These are phyloP conservation scores for Anarrhichthys ocellatus DNA, from an alignment of 2,113 vertebrate genomes.

Conservation along the genomic window DNA sequence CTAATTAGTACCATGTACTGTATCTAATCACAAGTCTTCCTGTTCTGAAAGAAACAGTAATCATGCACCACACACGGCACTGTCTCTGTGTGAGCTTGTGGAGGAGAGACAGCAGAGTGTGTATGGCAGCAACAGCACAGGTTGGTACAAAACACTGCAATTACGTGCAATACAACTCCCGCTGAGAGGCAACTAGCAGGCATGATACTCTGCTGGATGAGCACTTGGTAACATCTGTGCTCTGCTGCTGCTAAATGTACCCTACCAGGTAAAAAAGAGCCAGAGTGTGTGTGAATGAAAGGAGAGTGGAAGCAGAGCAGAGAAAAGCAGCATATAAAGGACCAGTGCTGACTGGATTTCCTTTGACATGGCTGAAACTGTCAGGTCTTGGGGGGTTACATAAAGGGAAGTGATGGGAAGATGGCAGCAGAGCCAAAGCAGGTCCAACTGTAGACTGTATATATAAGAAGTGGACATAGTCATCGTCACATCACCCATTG, in stretches of 20 bases:
- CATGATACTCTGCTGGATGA: neutral
- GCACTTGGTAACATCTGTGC: conserved; percentile 9
- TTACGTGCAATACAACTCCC: neutral
- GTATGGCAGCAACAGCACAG: neutral
- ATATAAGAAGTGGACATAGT: too few relatives aligned
- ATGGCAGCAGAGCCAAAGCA: conserved; percentile 33
- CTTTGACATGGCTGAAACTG: conserved; percentile 43
- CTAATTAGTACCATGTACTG: neutral
- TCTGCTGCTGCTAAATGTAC: neutral
- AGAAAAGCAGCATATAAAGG: conserved; percentile 34
- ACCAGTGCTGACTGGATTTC: conserved; percentile 16
- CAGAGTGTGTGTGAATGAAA: neutral
- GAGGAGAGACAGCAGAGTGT: neutral
- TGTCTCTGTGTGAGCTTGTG: neutral
- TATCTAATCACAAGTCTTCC: conserved; percentile 7
- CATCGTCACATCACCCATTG: too few relatives aligned
- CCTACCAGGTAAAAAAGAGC: conserved; percentile 23
- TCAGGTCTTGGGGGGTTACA: conserved; percentile 47
- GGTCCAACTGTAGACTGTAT: neutral
- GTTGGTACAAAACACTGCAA: conserved; percentile 1
- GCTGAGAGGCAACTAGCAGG: conserved; percentile 5
- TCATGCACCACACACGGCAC: neutral
- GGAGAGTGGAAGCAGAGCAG: neutral
- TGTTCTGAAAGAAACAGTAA: conserved; percentile 5
- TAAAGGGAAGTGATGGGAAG: conserved; percentile 38